Conservation (phyloP, 2,888 invertebrate species). For the Dendrolimus houi region DNA sequence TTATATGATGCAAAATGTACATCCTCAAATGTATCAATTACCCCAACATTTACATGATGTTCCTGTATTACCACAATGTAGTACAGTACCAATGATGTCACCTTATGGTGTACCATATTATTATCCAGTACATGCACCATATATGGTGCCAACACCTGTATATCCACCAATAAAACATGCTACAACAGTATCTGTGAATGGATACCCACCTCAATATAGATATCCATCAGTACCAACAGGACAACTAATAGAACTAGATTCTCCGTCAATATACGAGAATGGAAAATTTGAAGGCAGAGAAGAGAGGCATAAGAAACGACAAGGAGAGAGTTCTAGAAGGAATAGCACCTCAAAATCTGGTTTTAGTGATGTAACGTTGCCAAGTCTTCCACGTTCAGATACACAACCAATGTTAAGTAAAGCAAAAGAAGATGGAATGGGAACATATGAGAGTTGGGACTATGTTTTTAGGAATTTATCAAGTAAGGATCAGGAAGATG, state of each 20-base stretch:
- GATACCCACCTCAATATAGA: conserved; percentile 57
- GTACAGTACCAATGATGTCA: conserved; percentile 45
- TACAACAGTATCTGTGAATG: conserved; percentile 61
- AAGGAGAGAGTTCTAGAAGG: conserved; percentile 42
- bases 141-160: conserved; percentile 63
- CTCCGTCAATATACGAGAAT: conserved; percentile 57
- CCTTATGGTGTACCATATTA: conserved; percentile 63
- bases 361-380: conserved; percentile 55
- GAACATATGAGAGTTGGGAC: conserved; percentile 86
- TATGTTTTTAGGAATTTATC: conserved; percentile 87
- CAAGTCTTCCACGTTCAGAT: conserved; percentile 63
- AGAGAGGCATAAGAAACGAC: conserved; percentile 34
- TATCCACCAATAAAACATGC: conserved; percentile 67
- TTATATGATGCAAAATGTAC: conserved; percentile 41
- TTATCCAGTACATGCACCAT: conserved; percentile 62
- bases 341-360: conserved; percentile 58
- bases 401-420: conserved; percentile 66
- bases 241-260: conserved; percentile 81
- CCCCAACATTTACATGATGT: conserved; percentile 28
- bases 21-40: conserved; percentile 9
- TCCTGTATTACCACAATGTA: conserved; percentile 33
- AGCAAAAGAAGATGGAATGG: conserved; percentile 80
- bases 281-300: conserved; percentile 47
- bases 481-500: conserved; percentile 82
- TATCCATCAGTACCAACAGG: conserved; percentile 79